These are phyloP conservation scores for Camelus dromedarius DNA, from an alignment of 2,113 vertebrate genomes.

Conservation along the genomic window DNA sequence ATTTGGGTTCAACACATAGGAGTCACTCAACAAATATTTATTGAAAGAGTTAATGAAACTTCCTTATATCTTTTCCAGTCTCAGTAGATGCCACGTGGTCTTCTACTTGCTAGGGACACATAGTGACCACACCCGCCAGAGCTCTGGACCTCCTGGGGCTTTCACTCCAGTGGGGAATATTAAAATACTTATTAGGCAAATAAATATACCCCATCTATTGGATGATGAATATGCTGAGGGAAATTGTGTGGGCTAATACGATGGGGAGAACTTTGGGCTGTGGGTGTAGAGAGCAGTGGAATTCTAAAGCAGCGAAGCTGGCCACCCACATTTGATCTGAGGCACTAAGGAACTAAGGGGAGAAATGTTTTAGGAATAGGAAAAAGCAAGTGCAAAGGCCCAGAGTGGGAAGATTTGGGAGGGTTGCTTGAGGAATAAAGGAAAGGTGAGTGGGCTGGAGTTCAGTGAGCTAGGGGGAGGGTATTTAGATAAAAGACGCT, in stretches of 20 bases:
- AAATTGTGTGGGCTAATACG: not conserved
- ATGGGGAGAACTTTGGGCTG: not conserved
- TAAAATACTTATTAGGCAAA: not conserved
- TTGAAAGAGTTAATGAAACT: not conserved
- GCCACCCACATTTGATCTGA: not conserved
- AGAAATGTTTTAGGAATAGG: not conserved
- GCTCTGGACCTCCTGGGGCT: not conserved
- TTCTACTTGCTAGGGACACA: not conserved
- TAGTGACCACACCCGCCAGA: rapidly evolving
- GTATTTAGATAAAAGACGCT: rapidly evolving
- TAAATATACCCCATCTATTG: not conserved
- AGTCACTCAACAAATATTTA: not conserved
- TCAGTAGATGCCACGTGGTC: not conserved
- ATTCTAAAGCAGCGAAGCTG: not conserved
- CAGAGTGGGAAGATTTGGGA: not conserved
- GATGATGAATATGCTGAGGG: not conserved
- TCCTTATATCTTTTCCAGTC: not conserved
- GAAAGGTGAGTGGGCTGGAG: not conserved
- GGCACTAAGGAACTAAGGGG: not conserved
- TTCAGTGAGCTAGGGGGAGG: rapidly evolving
- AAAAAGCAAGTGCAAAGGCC: not conserved
- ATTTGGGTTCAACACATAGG: not conserved
- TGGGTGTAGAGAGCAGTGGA: not conserved
- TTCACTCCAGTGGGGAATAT: not conserved
- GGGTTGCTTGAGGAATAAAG: not conserved